These are phyloP conservation scores for Sebastes jordani DNA, from an alignment of 2,797 vertebrate species.

Conservation along the genomic window DNA sequence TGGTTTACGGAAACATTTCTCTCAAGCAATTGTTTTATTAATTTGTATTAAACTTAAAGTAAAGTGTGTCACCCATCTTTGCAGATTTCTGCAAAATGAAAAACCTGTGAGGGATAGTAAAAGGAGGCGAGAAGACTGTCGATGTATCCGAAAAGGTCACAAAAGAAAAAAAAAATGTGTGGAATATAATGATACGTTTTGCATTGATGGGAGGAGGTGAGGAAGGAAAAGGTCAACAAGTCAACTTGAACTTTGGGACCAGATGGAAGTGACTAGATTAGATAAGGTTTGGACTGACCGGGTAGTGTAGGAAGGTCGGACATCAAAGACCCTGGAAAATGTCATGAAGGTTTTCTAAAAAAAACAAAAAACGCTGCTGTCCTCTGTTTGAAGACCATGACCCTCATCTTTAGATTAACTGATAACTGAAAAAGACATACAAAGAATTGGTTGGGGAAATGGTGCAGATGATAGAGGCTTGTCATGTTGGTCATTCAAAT, in stretches of 20 bases:
- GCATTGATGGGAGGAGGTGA: slow-evolving; percentile 17
- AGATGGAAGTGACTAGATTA: slow-evolving; percentile 7
- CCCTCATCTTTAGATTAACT: not conserved
- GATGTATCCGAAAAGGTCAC: slow-evolving; percentile 32
- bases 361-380: slow-evolving; percentile 9
- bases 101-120: not conserved
- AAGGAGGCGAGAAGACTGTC: not conserved
- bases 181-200: slow-evolving; percentile 27
- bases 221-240: slow-evolving; percentile 1
- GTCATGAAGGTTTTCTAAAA: slow-evolving; percentile 5
- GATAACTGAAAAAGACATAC: not conserved
- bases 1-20: not conserved
- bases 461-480: not conserved
- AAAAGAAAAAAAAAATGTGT: slow-evolving; percentile 7
- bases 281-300: slow-evolving; percentile 5
- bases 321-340: not conserved
- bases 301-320: not conserved
- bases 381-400: not conserved
- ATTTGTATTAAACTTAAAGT: not conserved
- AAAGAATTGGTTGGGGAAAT: not conserved
- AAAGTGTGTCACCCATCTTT: not conserved
- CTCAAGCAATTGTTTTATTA: not conserved
- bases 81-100: not conserved
- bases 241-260: slow-evolving; percentile 8
- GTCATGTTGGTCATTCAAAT: not conserved